Conservation (phyloP, 2,797 vertebrate genomes). For the Enteromius afrohamiltoni region DNA sequence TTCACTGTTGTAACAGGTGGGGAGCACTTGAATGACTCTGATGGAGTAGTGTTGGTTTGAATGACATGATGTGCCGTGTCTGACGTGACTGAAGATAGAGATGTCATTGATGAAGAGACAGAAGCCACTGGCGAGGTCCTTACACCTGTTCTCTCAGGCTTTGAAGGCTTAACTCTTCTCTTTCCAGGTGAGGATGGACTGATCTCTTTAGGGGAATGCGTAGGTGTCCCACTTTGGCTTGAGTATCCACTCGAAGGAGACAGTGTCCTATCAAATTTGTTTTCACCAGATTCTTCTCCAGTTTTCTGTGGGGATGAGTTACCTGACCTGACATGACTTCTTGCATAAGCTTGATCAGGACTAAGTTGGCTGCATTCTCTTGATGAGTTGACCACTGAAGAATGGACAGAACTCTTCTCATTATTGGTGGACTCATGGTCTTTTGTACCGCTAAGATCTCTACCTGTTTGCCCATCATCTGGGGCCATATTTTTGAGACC, state of each 20-base stretch:
- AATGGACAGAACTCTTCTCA: constrained; percentile 61
- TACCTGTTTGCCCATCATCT: constrained; percentile 46
- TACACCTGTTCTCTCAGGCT: constrained; percentile 82
- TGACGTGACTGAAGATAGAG: constrained; percentile 84
- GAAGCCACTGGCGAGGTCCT: constrained; percentile 83
- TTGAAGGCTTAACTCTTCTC: constrained; percentile 80
- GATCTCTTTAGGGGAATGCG: constrained; percentile 84
- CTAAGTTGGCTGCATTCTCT: constrained; percentile 58
- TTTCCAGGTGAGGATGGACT: constrained; percentile 79
- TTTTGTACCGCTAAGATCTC: constrained; percentile 60
- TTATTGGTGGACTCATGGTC: constrained; percentile 62
- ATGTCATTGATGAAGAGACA: constrained; percentile 86
- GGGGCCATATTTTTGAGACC: constrained; percentile 55
- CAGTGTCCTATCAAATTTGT: constrained; percentile 89
- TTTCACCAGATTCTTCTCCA: constrained; percentile 67
- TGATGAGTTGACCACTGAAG: constrained; percentile 56
- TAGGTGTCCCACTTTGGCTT: constrained; percentile 95
- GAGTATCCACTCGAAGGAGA: constrained; percentile 98
- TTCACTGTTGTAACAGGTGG: constrained; percentile 54
- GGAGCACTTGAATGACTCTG: constrained; percentile 54
- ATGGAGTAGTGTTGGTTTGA: constrained; percentile 54
- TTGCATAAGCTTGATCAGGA: constrained; percentile 51
- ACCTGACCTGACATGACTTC: constrained; percentile 58
- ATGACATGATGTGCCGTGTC: constrained; percentile 75
- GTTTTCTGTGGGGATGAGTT: constrained; percentile 70